These are phyloP conservation scores for Carduelis carduelis DNA, from an alignment of 2,797 vertebrate genomes.

Conservation along the genomic window DNA sequence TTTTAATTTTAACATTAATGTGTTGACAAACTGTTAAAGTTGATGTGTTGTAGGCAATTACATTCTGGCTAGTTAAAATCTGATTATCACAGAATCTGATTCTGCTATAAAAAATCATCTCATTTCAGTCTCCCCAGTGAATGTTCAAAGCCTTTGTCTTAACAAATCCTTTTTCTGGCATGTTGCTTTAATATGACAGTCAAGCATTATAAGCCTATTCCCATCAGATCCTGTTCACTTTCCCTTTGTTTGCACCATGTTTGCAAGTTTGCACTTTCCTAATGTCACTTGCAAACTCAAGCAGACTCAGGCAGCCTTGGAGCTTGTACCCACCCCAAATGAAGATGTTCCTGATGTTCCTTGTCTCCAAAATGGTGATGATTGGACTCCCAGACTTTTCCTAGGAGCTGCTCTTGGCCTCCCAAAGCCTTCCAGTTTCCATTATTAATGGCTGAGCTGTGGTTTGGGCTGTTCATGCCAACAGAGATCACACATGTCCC, in stretches of 20 bases:
- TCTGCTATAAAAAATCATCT: not conserved
- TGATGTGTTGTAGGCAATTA: not conserved
- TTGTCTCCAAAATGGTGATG: fast-evolving
- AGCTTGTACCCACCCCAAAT: fast-evolving
- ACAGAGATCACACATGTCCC: not conserved
- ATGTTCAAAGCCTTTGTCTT: not conserved
- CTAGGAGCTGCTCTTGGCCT: not conserved
- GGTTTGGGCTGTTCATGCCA: not conserved
- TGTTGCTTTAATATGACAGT: not conserved
- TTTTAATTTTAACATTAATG: not conserved
- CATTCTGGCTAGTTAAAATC: not conserved
- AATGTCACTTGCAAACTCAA: not conserved
- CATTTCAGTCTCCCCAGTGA: not conserved
- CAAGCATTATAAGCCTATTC: not conserved
- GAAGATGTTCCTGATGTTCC: fast-evolving
- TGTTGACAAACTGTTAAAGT: not conserved
- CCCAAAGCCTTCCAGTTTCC: not conserved
- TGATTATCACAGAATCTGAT: not conserved
- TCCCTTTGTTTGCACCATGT: not conserved
- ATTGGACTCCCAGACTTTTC: not conserved
- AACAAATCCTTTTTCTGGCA: not conserved
- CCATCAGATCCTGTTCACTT: not conserved
- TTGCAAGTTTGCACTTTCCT: not conserved
- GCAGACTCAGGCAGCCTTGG: not conserved
- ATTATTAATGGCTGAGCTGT: slow-evolving; percentile 42